Evolutionary conservation across 2,113 vertebrate genomes (phyloP).

Genomic region (Isichthys henryi): DNA sequence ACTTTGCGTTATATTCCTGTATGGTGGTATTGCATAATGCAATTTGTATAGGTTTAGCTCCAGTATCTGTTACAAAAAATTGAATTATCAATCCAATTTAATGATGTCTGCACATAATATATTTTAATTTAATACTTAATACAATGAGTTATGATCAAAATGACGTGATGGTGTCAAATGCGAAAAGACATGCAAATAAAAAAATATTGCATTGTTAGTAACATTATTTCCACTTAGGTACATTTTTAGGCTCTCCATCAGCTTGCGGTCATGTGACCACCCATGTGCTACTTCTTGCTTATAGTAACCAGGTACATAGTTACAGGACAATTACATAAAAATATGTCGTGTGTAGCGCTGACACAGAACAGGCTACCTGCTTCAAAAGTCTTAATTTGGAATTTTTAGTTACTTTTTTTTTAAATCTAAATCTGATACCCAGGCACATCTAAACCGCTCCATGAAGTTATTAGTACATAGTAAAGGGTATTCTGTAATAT

Average conservation of each 20-base stretch:
- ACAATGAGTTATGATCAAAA: slow-evolving; percentile 9
- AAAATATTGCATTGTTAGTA: slow-evolving; percentile 15
- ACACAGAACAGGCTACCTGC: background rate
- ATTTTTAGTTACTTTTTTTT: background rate
- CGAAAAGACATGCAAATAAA: slow-evolving; percentile 17
- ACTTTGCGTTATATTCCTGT: background rate
- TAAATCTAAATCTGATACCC: slow-evolving; percentile 1
- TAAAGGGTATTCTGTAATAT: background rate
- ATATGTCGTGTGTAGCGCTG: no score
- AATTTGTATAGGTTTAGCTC: background rate
- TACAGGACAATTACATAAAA: background rate
- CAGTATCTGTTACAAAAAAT: background rate
- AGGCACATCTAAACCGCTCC: background rate
- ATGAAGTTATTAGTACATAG: background rate
- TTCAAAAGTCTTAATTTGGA: background rate
- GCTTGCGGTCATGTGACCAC: background rate
- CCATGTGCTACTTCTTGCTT: background rate
- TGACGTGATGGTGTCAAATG: background rate
- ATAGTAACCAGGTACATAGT: slow-evolving; percentile 3
- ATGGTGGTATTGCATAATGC: background rate
- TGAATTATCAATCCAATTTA: background rate
- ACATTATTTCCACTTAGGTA: slow-evolving; percentile 1
- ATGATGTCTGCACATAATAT: background rate
- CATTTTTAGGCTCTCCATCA: background rate
- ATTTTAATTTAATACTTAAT: background rate